phyloP scores from a whole-genome alignment of 2,113 vertebrate genomes.

The Hyaena hyaena region DNA sequence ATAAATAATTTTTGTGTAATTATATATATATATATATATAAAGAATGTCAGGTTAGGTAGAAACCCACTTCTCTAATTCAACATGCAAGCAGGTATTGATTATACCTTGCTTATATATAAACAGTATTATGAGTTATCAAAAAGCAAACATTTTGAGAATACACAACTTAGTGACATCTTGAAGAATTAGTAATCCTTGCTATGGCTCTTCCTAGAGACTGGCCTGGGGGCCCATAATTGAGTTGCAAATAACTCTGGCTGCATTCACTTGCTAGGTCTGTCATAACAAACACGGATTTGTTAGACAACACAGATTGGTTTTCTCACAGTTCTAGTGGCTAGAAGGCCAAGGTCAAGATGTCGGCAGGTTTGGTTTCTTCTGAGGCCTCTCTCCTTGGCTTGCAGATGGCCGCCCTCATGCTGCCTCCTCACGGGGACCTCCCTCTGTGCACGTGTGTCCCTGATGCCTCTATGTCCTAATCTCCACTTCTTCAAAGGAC shows the following conservation, averaged over 20 bases:
- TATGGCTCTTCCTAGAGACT: neutral
- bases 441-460: neutral
- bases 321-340: neutral
- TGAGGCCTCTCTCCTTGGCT: neutral
- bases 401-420: neutral
- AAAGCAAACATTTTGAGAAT: neutral
- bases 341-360: neutral
- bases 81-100: neutral
- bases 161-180: neutral
- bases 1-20: too few relatives aligned
- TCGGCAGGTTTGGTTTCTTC: neutral
- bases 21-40: neutral
- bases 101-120: neutral
- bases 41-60: neutral
- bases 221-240: neutral
- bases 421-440: neutral
- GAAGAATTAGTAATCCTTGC: neutral
- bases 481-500: neutral
- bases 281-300: neutral
- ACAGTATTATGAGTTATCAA: neutral
- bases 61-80: conserved; percentile 19
- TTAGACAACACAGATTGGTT: neutral
- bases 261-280: neutral
- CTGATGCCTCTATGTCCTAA: neutral
- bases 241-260: neutral